Conservation (phyloP, 2,888 invertebrate genomes). For the Chrysolina oricalcia region DNA sequence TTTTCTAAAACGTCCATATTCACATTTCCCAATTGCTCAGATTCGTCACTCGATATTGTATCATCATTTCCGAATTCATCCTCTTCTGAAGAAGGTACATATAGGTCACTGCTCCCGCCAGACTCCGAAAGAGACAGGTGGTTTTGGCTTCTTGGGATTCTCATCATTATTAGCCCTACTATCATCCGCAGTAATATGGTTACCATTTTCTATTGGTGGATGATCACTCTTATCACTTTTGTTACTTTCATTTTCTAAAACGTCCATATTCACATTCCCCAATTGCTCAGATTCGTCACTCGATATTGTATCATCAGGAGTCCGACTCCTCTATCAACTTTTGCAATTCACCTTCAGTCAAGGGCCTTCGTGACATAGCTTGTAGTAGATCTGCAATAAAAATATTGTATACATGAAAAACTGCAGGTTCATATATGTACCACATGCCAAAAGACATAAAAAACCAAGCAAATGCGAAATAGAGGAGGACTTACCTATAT, state of each 20-base stretch:
- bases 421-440: too few relatives aligned
- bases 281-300: background rate
- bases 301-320: background rate
- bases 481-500: background rate
- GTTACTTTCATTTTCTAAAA: background rate
- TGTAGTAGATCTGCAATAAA: too few relatives aligned
- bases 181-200: background rate
- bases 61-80: background rate
- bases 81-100: background rate
- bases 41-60: background rate
- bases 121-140: background rate
- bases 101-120: background rate
- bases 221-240: background rate
- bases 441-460: too few relatives aligned
- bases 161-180: background rate
- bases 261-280: background rate
- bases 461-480: background rate
- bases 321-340: background rate
- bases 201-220: background rate
- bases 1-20: background rate
- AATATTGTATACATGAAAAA: too few relatives aligned
- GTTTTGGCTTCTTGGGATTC: background rate
- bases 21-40: background rate
- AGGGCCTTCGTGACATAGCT: background rate
- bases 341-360: slow-evolving; percentile 1